Evolutionary conservation across 2,113 vertebrate genomes (phyloP).

Genomic region (Neolamprologus kungweensis): DNA sequence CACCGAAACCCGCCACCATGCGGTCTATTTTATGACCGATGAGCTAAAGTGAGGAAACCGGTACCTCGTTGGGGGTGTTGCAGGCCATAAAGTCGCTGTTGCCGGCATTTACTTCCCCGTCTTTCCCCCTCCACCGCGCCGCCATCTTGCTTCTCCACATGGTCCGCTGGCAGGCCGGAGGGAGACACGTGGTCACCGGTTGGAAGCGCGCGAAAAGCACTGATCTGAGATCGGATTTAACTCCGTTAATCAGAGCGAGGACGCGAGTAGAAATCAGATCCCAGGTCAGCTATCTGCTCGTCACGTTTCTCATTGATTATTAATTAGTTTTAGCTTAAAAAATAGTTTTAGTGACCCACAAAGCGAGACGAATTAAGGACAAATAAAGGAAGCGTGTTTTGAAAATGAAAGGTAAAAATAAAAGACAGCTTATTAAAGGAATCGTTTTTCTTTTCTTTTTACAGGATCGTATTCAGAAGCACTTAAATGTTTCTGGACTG

Average conservation of each 20-base stretch:
- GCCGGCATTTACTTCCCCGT: constrained; percentile 50
- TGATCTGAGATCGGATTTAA: constrained; percentile 14
- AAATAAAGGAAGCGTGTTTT: neutral
- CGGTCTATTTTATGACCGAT: rapidly evolving
- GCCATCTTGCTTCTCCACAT: constrained; percentile 72
- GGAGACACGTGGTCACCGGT: constrained; percentile 53
- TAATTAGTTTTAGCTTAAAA: neutral
- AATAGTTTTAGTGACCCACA: neutral
- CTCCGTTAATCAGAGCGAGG: rapidly evolving
- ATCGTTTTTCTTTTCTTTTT: neutral
- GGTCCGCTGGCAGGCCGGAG: constrained; percentile 36
- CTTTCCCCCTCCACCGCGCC: constrained; percentile 56
- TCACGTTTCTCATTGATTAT: neutral
- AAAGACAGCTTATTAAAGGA: neutral
- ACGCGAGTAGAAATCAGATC: neutral
- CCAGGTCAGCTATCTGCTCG: neutral
- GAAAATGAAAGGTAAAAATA: neutral
- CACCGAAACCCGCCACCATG: rapidly evolving
- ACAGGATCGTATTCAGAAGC: neutral
- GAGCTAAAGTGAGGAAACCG: neutral
- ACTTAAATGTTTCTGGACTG: neutral
- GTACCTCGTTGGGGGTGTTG: constrained; percentile 35
- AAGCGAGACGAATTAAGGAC: neutral
- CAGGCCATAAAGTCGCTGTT: neutral
- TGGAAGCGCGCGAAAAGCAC: neutral